Evolutionary conservation across 2,797 vertebrate genomes (phyloP).

Genomic region (Telmatherina bonti): DNA sequence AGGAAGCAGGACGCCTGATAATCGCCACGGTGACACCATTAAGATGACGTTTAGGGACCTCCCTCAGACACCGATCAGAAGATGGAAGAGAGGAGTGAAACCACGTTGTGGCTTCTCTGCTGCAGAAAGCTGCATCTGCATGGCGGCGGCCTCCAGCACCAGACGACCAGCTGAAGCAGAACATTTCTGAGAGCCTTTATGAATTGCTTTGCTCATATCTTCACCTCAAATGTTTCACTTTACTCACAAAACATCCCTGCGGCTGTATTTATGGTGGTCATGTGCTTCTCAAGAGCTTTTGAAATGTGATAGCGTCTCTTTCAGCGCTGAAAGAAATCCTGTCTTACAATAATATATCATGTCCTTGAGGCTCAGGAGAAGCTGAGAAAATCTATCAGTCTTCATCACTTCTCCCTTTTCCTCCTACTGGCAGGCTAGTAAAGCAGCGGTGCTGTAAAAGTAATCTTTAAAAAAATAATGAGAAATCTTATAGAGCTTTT

Average conservation of each 20-base stretch:
- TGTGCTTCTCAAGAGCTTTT: conserved; percentile 41
- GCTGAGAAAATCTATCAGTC: conserved; percentile 21
- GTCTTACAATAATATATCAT: conserved; percentile 33
- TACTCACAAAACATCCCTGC: conserved; percentile 25
- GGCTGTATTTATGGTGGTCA: conserved; percentile 36
- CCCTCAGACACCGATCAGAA: conserved; percentile 72
- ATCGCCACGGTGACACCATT: conserved; percentile 81
- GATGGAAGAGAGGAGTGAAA: conserved; percentile 61
- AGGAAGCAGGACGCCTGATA: conserved; percentile 66
- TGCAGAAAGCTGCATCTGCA: conserved; percentile 24
- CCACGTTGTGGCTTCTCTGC: conserved; percentile 48
- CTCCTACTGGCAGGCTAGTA: conserved; percentile 47
- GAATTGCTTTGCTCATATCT: conserved; percentile 37
- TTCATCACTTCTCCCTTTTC: conserved; percentile 5
- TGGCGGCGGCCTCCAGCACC: too few relatives aligned
- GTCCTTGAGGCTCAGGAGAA: conserved; percentile 44
- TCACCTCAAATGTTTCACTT: conserved; percentile 35
- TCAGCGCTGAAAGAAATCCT: conserved; percentile 19
- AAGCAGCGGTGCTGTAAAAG: conserved; percentile 57
- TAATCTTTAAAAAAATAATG: conserved; percentile 53
- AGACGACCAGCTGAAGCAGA: conserved; percentile 3
- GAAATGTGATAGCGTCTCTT: conserved; percentile 40
- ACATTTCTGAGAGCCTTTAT: conserved; percentile 37
- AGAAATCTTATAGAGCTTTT: conserved; percentile 41
- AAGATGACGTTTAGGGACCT: conserved; percentile 73